Evolutionary conservation across 2,113 vertebrate genomes (phyloP).

Genomic region (Spea bombifrons): DNA sequence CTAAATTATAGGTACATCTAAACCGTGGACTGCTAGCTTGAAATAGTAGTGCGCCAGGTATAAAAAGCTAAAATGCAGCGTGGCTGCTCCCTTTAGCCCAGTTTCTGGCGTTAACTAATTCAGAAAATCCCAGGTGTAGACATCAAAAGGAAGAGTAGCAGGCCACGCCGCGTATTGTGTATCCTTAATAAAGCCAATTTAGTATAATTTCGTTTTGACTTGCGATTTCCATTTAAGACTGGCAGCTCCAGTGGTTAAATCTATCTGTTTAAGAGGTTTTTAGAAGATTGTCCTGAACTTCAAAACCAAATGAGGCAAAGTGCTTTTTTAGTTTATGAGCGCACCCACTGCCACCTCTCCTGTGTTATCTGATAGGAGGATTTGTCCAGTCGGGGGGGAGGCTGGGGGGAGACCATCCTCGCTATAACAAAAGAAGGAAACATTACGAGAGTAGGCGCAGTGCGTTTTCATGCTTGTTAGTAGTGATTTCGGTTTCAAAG

Average conservation of each 20-base stretch:
- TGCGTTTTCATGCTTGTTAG: constrained; percentile 49
- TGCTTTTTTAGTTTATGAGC: neutral
- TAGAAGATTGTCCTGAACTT: neutral
- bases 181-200: too few relatives aligned
- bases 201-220: too few relatives aligned
- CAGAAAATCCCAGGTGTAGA: too few relatives aligned
- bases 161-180: too few relatives aligned
- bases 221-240: too few relatives aligned
- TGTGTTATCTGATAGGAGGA: constrained; percentile 16
- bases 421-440: constrained; percentile 9
- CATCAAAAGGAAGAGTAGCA: too few relatives aligned
- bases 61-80: too few relatives aligned
- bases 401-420: neutral
- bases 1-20: too few relatives aligned
- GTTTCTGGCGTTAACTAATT: too few relatives aligned
- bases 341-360: constrained; percentile 9
- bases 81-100: too few relatives aligned
- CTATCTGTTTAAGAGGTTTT: neutral
- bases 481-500: constrained; percentile 51
- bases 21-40: too few relatives aligned
- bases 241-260: neutral
- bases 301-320: neutral
- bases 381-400: constrained; percentile 20
- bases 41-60: too few relatives aligned
- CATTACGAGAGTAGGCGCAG: constrained; percentile 21